These are phyloP conservation scores for Hydra vulgaris DNA, from an alignment of 30 jellyfish, hydroid and myxozoan species.

Conservation along the genomic window DNA sequence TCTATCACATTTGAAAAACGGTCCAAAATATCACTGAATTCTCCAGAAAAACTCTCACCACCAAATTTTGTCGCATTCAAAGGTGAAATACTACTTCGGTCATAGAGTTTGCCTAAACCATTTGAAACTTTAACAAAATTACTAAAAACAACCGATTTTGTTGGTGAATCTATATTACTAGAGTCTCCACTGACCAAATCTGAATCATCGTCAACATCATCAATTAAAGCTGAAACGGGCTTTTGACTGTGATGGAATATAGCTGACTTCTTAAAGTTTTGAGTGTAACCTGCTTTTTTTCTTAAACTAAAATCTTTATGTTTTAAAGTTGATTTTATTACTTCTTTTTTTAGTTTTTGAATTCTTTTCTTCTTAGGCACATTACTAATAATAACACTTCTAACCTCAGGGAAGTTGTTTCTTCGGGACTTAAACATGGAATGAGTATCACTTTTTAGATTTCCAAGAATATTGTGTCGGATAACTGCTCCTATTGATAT, in stretches of 20 bases:
- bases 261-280: neutral
- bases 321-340: neutral
- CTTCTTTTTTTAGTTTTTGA: neutral
- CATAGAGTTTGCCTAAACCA: neutral
- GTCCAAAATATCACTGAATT: neutral
- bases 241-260: neutral
- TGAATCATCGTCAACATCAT: conserved; percentile 3
- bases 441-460: no score
- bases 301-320: neutral
- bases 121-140: neutral
- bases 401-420: neutral
- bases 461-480: neutral
- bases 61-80: neutral
- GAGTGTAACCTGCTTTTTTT: neutral
- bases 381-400: neutral
- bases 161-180: neutral
- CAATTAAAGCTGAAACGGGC: neutral
- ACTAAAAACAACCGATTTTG: neutral
- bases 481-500: neutral
- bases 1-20: neutral
- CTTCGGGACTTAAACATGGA: neutral
- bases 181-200: neutral
- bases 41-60: neutral
- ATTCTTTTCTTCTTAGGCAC: neutral
- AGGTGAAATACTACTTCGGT: neutral